Conservation (phyloP, 2,797 vertebrate genomes). For the Pipistrellus pipistrellus region DNA sequence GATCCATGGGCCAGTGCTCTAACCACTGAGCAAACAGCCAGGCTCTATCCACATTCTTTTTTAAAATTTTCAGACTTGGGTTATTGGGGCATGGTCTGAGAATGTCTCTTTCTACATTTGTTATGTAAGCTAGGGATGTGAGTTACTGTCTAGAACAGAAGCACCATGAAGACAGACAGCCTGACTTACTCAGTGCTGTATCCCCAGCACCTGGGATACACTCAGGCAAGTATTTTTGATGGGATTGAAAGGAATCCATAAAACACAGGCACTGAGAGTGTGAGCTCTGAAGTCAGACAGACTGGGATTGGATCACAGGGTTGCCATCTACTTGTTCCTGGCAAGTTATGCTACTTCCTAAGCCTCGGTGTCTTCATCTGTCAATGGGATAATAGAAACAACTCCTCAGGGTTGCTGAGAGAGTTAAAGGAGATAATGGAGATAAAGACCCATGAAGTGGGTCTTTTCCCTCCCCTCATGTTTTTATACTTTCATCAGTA, state of each 20-base stretch:
- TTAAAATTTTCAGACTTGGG: background rate
- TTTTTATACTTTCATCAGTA: background rate
- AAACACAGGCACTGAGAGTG: background rate
- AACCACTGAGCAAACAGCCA: background rate
- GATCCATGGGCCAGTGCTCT: background rate
- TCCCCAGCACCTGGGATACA: background rate
- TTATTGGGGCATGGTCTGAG: background rate
- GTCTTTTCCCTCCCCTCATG: background rate
- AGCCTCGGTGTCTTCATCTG: background rate
- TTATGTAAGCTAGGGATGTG: background rate
- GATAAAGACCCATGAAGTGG: background rate
- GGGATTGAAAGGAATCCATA: background rate
- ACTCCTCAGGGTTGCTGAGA: fast-evolving
- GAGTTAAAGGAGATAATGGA: background rate
- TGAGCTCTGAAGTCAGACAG: background rate
- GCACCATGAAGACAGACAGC: background rate
- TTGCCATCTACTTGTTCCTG: background rate
- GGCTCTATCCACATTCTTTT: background rate
- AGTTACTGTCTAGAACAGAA: background rate
- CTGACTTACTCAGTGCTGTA: background rate
- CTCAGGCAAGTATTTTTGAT: background rate
- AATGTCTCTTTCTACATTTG: background rate
- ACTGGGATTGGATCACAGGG: background rate
- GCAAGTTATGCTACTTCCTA: background rate
- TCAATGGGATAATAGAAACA: background rate